Base-by-base conservation (phyloP, 2,113 vertebrate genomes). In the Oceanites oceanicus region DNA sequence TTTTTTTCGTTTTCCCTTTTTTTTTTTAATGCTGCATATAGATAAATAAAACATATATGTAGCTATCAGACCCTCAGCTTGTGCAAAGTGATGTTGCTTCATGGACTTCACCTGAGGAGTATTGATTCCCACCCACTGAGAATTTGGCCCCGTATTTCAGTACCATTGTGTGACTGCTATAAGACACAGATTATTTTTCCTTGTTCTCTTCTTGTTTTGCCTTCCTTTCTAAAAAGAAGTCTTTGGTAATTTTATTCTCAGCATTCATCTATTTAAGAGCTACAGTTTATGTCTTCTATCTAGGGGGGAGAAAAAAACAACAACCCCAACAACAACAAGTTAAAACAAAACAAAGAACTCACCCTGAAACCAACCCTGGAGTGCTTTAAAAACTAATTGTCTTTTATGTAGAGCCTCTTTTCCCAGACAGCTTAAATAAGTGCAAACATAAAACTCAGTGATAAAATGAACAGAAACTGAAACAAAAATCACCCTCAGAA, bases 311-410 rank as follows among this genome's bases (percentile, higher is more conserved):
- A 40, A 50, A 56, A 56, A 77, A 1, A 6, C 58, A 90, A 40
- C 44, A 68, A 66, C 12, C 50, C 67, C 76, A 89, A 13, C 71
- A 94, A 16, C 61, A 89, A 44, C 36, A 91, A 93, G 80, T 92
- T 92, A 96, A 96, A 96, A 26, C 67, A 63, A 90, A 87, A 61
- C 82, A 95, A 94, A 94, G 85, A 91, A 90, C 29, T 95, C 45
- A 79, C 42, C 88, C 88, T 91, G 87, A 96, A 98, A 97, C 94
- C 93, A 97, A 7, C 97, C 94, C 97, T 93, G 63, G 95, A 98
- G 96, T 97, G 90, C 92, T 98, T 97, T 97, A 97, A 98, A 98
- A 98, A 96, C 97, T 97, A 96, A 98, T 98, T 68, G 90, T 95
- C 94, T 97, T 98, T 98, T 97, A 97, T 97, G 96, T 97, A 95